Conservation (phyloP, 2,888 invertebrate species). For the Drosophila neutralis region DNA sequence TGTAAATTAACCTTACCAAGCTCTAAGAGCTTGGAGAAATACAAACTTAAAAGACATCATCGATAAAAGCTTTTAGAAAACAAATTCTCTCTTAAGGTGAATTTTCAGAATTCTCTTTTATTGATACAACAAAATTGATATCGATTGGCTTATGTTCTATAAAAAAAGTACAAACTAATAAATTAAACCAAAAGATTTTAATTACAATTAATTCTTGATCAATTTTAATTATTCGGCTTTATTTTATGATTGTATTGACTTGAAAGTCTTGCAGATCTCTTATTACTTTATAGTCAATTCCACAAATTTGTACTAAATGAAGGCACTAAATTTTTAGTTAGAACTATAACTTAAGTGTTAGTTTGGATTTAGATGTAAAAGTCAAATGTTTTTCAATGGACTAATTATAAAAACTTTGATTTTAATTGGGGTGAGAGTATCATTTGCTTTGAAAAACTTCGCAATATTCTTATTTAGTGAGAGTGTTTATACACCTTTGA, state of each 20-base stretch:
- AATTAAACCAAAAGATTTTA: background rate
- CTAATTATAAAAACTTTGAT: conserved; percentile 7
- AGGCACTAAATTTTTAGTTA: background rate
- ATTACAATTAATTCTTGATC: background rate
- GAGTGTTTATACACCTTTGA: conserved; percentile 61
- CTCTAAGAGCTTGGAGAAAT: conserved; percentile 9
- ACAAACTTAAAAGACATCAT: conserved; percentile 11
- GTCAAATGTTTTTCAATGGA: conserved; percentile 9
- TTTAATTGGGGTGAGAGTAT: conserved; percentile 24
- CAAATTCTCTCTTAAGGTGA: background rate
- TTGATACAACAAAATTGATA: background rate
- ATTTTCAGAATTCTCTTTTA: conserved; percentile 8
- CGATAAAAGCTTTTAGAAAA: background rate
- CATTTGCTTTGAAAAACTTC: conserved; percentile 17
- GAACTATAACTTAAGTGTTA: conserved; percentile 8
- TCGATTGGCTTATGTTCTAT: background rate
- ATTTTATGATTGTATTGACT: background rate
- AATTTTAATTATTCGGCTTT: background rate
- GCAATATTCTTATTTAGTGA: conserved; percentile 21
- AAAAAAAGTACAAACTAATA: background rate
- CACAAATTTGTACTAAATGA: background rate
- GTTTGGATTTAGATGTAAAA: conserved; percentile 19
- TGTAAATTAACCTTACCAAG: conserved; percentile 32
- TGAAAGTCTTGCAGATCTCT: background rate
- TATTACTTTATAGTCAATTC: background rate